A percentile compares a stretch with the other conserved stretches of the same genome.
Conservation (phyloP, 2,113 vertebrate genomes). For the Scolopax mira region DNA sequence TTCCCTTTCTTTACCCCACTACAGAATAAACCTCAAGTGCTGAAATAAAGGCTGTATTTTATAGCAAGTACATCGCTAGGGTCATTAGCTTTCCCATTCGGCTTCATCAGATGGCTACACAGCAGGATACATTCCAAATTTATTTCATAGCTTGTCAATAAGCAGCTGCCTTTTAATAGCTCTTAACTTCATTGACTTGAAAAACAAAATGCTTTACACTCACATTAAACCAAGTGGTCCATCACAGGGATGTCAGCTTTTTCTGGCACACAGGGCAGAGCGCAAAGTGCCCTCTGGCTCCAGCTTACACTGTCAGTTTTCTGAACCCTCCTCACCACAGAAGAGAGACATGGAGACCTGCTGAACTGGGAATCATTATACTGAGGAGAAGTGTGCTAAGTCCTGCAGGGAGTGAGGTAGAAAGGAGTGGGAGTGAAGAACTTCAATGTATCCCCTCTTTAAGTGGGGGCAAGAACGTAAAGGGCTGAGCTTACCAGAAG, state of each 20-base stretch:
- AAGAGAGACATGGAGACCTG: not conserved
- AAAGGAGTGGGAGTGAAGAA: not conserved
- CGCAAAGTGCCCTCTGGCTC: not conserved
- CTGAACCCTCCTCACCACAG: not conserved
- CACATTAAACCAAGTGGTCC: conserved; percentile 6
- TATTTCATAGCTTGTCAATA: conserved; percentile 68
- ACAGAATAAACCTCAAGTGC: not conserved
- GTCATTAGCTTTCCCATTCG: conserved; percentile 62
- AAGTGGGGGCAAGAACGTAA: not conserved
- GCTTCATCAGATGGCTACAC: conserved; percentile 59
- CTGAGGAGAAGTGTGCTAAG: not conserved
- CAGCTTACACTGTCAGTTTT: not conserved
- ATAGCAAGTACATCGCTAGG: not conserved
- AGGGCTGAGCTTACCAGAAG: not conserved
- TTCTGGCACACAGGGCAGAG: not conserved
- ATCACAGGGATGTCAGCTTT: not conserved
- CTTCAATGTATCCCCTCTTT: rapidly evolving
- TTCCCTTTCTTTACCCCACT: not conserved
- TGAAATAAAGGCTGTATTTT: conserved; percentile 59
- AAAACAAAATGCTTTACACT: conserved; percentile 36
- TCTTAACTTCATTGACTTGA: conserved; percentile 50
- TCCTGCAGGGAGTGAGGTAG: not conserved
- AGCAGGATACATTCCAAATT: conserved; percentile 62
- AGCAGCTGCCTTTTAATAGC: conserved; percentile 60
- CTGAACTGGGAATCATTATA: not conserved